Evolutionary conservation across 1,140 invertebrate species (phyloP).

Genomic region (Pinna nobilis): DNA sequence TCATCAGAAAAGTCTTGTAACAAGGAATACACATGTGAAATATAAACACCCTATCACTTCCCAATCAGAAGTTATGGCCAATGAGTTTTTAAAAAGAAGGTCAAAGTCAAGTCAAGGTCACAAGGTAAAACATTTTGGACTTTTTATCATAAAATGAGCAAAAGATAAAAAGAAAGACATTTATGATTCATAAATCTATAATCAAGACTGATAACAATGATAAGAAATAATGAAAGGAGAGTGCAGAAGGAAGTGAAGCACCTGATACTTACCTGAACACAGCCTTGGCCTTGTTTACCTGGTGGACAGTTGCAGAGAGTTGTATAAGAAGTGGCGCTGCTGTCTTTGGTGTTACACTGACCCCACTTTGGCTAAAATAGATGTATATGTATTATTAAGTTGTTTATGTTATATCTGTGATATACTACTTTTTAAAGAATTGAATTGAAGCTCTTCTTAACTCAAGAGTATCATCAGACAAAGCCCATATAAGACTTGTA

Average conservation of each 20-base stretch:
- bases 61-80: too few relatives aligned
- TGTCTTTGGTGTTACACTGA: slow-evolving; percentile 39
- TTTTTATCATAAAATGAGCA: not conserved
- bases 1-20: too few relatives aligned
- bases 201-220: not conserved
- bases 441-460: too few relatives aligned
- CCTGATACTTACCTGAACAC: slow-evolving; percentile 78
- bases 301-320: slow-evolving; percentile 85
- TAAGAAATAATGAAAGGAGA: not conserved
- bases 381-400: not conserved
- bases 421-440: too few relatives aligned
- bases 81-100: too few relatives aligned
- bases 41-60: too few relatives aligned
- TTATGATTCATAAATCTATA: not conserved
- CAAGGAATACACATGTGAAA: too few relatives aligned
- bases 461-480: too few relatives aligned
- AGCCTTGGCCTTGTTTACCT: slow-evolving; percentile 86
- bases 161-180: not conserved
- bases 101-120: too few relatives aligned
- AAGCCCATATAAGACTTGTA: too few relatives aligned
- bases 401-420: too few relatives aligned
- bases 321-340: slow-evolving; percentile 40
- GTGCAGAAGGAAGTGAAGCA: too few relatives aligned
- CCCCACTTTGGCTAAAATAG: slow-evolving; percentile 59
- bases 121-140: not conserved